These are phyloP conservation scores for Noctua janthina DNA, from an alignment of 2,888 invertebrate species.

Conservation along the genomic window DNA sequence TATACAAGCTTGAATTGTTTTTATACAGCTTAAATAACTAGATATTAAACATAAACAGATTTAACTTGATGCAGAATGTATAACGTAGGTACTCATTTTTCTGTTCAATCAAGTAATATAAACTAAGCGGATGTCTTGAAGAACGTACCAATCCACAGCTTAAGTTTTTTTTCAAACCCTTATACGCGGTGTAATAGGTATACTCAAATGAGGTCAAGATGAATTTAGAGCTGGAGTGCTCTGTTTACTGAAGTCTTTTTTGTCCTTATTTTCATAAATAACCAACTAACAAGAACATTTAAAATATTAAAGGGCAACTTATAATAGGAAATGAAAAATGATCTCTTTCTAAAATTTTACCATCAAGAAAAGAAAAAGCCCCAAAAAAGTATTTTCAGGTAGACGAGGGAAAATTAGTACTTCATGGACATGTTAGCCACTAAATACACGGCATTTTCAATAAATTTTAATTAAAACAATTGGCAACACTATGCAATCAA, in stretches of 20 bases:
- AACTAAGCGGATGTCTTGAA: neutral
- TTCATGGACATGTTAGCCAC: slow-evolving; percentile 73
- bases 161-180: neutral
- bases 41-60: neutral
- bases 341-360: neutral
- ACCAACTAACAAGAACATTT: neutral
- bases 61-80: neutral
- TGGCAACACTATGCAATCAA: slow-evolving; percentile 66
- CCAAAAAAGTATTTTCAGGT: neutral
- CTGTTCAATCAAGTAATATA: neutral
- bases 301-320: neutral
- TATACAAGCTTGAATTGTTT: slow-evolving; percentile 14
- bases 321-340: neutral
- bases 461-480: slow-evolving; percentile 70
- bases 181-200: neutral
- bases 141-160: neutral
- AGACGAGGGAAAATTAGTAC: slow-evolving; percentile 66
- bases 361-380: neutral
- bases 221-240: too few relatives aligned
- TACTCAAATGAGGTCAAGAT: slow-evolving; percentile 2
- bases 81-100: neutral
- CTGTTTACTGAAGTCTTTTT: neutral
- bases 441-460: slow-evolving; percentile 64
- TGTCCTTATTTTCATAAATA: neutral
- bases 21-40: slow-evolving; percentile 19